Conservation (phyloP, 2,113 vertebrate genomes). For the Damaliscus lunatus region DNA sequence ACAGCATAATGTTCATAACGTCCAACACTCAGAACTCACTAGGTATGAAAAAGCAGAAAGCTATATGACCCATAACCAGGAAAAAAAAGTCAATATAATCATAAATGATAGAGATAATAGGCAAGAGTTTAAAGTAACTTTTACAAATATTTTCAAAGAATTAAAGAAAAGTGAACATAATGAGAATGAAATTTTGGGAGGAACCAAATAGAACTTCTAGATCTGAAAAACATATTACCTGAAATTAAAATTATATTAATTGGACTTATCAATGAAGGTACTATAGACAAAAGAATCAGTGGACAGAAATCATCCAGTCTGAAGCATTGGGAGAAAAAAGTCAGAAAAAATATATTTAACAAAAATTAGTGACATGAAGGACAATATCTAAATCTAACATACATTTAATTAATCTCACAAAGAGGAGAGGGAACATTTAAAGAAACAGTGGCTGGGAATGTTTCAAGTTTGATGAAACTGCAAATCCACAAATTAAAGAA, state of each 20-base stretch:
- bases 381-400: not conserved
- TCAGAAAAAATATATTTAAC: not conserved
- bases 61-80: not conserved
- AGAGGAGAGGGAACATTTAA: not conserved
- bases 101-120: not conserved
- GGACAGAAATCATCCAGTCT: not conserved
- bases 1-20: not conserved
- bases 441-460: not conserved
- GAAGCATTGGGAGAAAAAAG: not conserved
- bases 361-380: not conserved
- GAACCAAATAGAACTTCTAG: not conserved
- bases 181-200: not conserved
- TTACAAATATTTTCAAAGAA: conserved; percentile 13
- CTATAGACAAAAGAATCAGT: not conserved
- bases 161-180: conserved; percentile 8
- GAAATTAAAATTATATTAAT: not conserved
- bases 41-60: not conserved
- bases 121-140: not conserved
- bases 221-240: not conserved
- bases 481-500: not conserved
- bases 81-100: not conserved
- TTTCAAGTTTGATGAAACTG: not conserved
- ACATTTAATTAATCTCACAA: conserved; percentile 4
- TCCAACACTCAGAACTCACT: not conserved
- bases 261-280: not conserved